Evolutionary conservation across 2,797 vertebrate genomes (phyloP).

Genomic region (Enteromius mattozi): DNA sequence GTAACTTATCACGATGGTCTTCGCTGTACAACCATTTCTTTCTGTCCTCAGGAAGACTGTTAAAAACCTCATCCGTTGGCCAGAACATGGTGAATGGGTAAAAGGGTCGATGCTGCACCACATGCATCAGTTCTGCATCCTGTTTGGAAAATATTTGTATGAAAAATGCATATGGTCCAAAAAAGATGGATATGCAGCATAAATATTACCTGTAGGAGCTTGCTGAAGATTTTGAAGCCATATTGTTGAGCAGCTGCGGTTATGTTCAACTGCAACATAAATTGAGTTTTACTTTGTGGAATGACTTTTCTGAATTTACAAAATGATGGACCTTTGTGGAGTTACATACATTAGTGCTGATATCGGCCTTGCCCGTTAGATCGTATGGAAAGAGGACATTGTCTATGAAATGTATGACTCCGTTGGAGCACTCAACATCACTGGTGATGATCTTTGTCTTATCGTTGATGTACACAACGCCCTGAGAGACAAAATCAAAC

Average conservation of each 20-base stretch:
- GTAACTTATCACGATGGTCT: slow-evolving; percentile 83
- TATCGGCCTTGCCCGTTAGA: slow-evolving; percentile 50
- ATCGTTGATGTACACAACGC: slow-evolving; percentile 87
- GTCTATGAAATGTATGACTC: slow-evolving; percentile 89
- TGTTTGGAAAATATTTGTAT: slow-evolving; percentile 58
- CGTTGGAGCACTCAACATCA: slow-evolving; percentile 80
- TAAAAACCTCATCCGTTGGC: slow-evolving; percentile 87
- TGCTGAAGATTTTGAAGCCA: slow-evolving; percentile 87
- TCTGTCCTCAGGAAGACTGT: slow-evolving; percentile 76
- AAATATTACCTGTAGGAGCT: slow-evolving; percentile 84
- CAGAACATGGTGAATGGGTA: slow-evolving; percentile 92
- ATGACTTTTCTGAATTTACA: not conserved
- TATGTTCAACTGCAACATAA: slow-evolving; percentile 81
- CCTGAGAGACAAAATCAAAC: slow-evolving; percentile 72
- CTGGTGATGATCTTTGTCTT: slow-evolving; percentile 79
- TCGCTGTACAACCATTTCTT: slow-evolving; percentile 86
- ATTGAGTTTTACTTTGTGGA: not conserved
- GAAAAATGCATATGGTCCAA: not conserved
- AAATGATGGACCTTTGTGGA: not conserved
- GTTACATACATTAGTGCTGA: slow-evolving; percentile 47
- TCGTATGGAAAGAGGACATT: slow-evolving; percentile 79
- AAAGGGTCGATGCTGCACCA: slow-evolving; percentile 77
- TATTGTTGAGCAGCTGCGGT: slow-evolving; percentile 79
- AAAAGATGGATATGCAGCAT: not conserved
- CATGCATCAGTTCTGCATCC: slow-evolving; percentile 81